Base-by-base conservation (phyloP, 2,113 vertebrate genomes). In the Crocuta crocuta region DNA sequence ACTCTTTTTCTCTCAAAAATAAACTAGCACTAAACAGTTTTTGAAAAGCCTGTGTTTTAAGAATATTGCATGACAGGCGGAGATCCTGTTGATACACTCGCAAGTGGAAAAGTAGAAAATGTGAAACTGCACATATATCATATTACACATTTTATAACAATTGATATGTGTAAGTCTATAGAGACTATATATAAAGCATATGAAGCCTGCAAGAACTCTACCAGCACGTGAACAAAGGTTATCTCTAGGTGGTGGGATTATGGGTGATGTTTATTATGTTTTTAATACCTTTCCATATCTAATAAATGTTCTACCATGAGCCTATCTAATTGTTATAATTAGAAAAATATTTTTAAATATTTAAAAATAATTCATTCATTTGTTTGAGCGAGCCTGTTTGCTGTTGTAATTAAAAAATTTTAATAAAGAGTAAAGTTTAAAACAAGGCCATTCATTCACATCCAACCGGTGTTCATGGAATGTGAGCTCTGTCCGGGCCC, bases 331-430 rank as follows among this genome's bases (percentile, higher is more conserved):
- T 97, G 94, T 88, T 92, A 45, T 97, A 91, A 97, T 97, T 85
- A 96, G 91, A 97, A 95, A 95, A 96, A 84, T 94, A 81, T 96
- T 97, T 97, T 45, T 33, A 89, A 97, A 90, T 95, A 93, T 93
- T 98, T 43, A 82, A 96, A 98, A 96, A 89, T 94, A 96, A 97
- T 96, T 35, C 53, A 91, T 92, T 93, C 76, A 79, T 97, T 97
- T 97, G 88, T 97, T 90, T 87, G 50, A 94, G 96, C 55, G 65
- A 95, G 71, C 39, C 74, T 33, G 28, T 81, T 95, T 91, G 91
- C 76, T 78, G 89, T 90, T 79, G 71, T 95, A 97, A 98, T 98
- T 95, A 94, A 97, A 89, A 88, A 61, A 17, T 81, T 94, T 97
- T 96, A 97, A 96, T 97, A 96, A 97, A 95, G 94, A 63, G 50